Percentiles rank a stretch among this genome's conserved stretches.
Conservation (phyloP, 2,113 vertebrate genomes). For the Apistogramma diplotaenia region DNA sequence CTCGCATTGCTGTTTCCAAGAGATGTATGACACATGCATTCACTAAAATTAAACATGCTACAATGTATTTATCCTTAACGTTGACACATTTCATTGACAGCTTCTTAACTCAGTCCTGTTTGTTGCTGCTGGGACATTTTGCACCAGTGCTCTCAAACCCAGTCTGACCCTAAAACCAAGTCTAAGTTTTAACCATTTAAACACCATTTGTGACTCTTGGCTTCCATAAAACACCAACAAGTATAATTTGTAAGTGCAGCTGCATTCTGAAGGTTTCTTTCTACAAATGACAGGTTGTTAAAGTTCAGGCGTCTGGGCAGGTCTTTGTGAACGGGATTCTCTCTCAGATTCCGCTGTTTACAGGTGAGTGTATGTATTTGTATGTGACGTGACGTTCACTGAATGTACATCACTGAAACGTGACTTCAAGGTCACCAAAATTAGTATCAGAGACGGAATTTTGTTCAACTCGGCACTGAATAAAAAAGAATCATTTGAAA, state of each 20-base stretch:
- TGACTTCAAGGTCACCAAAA: not conserved
- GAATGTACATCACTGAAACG: too few relatives aligned
- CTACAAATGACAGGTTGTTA: slow-evolving; percentile 75
- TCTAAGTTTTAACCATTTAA: too few relatives aligned
- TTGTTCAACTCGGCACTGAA: not conserved
- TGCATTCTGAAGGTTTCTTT: not conserved
- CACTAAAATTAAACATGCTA: too few relatives aligned
- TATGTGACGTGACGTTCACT: not conserved
- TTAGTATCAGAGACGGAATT: not conserved
- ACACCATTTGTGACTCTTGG: not conserved
- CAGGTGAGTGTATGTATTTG: slow-evolving; percentile 69
- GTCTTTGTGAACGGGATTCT: slow-evolving; percentile 83
- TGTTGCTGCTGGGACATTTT: too few relatives aligned
- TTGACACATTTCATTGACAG: too few relatives aligned
- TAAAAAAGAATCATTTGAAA: not conserved
- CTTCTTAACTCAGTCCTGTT: too few relatives aligned
- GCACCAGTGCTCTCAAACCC: too few relatives aligned
- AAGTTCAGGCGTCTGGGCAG: slow-evolving; percentile 78
- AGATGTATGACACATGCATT: too few relatives aligned
- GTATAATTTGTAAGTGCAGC: too few relatives aligned
- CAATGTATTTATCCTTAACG: too few relatives aligned
- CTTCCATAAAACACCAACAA: not conserved
- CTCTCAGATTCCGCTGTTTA: slow-evolving; percentile 84
- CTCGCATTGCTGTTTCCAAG: too few relatives aligned
- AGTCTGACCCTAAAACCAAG: too few relatives aligned